Evolutionary conservation across 1,140 invertebrate species (phyloP), one percentile per base, ranked within the genome.

Genomic region (Drosophila asahinai): DNA sequence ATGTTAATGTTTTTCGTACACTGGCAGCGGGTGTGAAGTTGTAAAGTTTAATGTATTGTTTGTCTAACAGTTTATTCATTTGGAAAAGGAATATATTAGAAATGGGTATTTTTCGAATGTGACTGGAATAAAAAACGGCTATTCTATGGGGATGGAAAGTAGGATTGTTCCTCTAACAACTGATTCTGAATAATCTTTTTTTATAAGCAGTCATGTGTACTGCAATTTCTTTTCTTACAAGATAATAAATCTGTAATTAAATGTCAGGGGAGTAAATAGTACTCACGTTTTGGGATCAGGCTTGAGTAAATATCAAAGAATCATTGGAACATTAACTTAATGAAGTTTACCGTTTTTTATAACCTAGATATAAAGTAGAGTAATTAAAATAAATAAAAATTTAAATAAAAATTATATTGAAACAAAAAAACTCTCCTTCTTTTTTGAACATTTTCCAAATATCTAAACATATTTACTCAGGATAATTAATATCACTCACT

Each of bases 31-130:
- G 86, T 90, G 86, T 90, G 86, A 90, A 90, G 86, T 90, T 90
- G 86, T 90, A 90, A 90, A 90, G 82, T 90, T 90, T 91, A 91
- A 87, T 87, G 82, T 82, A 90, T 91, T 90, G 86, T 90, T 90
- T 90, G 86, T 81, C 79, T 90, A 90, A 80, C 86, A 90, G 86
- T 89, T 89, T 90, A 89, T 90, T 89, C 86, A 90, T 89, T 89
- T 89, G 86, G 86, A 89, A 89, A 79, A 65, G 51, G 68, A 84
- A 75, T 61, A 73, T 73, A 51, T 73, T 72, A 49, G 43, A 59
- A 71, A 71, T 72, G 22, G 40, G 6, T 51, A 38, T 72, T 71
- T 55, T 42, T 75, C 25, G 47, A 73, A 62, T 86, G 82, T 73
- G 72, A 77, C 79, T 83, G 62, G 77, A 72, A 84, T 83, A 72